Conservation (phyloP, 2,888 invertebrate genomes). For the Volucella inanis region DNA sequence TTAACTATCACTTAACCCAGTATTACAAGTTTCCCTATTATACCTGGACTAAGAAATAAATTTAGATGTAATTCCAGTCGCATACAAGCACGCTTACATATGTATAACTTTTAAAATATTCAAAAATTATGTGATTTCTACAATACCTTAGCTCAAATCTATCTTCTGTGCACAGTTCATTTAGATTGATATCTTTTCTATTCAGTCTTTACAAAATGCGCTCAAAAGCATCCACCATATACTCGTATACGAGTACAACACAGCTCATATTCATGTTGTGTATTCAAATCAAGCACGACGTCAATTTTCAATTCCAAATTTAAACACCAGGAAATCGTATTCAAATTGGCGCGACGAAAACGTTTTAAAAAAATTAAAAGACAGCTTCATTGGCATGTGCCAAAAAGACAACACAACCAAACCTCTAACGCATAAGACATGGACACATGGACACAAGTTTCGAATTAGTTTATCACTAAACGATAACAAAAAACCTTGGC, state of each 20-base stretch:
- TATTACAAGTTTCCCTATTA: too few species aligned
- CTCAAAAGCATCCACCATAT: not conserved
- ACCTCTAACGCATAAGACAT: not conserved
- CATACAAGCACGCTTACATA: too few species aligned
- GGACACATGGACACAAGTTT: not conserved
- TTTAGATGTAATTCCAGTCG: too few species aligned
- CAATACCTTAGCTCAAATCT: too few species aligned
- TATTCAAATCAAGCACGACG: constrained; percentile 19
- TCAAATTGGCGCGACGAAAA: constrained; percentile 6
- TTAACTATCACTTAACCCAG: too few species aligned
- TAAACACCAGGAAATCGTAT: constrained; percentile 39
- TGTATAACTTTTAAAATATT: too few species aligned
- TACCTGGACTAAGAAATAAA: too few species aligned
- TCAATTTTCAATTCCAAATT: not conserved
- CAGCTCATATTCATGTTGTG: constrained; percentile 6
- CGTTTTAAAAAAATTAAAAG: constrained; percentile 12
- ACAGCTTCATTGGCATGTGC: constrained; percentile 18
- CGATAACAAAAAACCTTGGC: constrained; percentile 36
- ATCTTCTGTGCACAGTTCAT: constrained; percentile 38
- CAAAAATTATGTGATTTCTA: too few species aligned
- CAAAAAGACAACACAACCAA: constrained; percentile 18
- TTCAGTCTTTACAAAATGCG: not conserved
- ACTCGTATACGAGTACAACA: not conserved
- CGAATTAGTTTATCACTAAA: constrained; percentile 1
- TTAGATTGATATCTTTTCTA: constrained; percentile 8